Evolutionary conservation across 2,113 vertebrate genomes (phyloP).

Genomic region (Phyllostomus hastatus): DNA sequence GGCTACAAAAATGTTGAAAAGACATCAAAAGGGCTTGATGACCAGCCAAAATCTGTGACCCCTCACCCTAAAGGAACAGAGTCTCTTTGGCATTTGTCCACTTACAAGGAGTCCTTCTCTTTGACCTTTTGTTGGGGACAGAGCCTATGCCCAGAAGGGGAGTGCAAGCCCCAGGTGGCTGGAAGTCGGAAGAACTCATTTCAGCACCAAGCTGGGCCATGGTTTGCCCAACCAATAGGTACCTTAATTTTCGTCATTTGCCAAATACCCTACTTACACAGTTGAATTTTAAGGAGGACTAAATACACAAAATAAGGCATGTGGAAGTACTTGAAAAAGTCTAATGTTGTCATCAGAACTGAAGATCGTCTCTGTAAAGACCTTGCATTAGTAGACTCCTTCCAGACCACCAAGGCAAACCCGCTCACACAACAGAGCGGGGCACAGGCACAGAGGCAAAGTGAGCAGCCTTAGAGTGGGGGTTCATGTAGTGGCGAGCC

Average conservation of each 20-base stretch:
- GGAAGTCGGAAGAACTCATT: rapidly evolving
- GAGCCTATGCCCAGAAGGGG: neutral
- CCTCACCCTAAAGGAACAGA: neutral
- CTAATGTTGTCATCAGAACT: neutral
- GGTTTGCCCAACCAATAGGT: neutral
- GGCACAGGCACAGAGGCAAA: neutral
- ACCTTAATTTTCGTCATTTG: neutral
- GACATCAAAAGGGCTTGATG: neutral
- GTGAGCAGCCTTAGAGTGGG: neutral
- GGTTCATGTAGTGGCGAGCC: neutral
- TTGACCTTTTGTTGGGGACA: neutral
- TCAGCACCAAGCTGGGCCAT: neutral
- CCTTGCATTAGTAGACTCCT: neutral
- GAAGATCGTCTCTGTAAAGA: neutral
- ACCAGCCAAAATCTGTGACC: neutral
- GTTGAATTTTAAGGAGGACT: neutral
- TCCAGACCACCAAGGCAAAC: neutral
- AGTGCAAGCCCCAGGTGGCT: neutral
- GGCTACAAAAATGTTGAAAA: neutral
- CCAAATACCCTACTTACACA: neutral
- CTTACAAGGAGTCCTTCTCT: neutral
- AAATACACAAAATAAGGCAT: neutral
- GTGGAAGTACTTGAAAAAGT: neutral
- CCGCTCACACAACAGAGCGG: neutral
- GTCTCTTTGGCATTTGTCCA: neutral